A percentile compares a stretch with the other conserved stretches of the same genome.
Conservation (phyloP, 2,888 invertebrate species). For the Eupithecia pulchellata region DNA sequence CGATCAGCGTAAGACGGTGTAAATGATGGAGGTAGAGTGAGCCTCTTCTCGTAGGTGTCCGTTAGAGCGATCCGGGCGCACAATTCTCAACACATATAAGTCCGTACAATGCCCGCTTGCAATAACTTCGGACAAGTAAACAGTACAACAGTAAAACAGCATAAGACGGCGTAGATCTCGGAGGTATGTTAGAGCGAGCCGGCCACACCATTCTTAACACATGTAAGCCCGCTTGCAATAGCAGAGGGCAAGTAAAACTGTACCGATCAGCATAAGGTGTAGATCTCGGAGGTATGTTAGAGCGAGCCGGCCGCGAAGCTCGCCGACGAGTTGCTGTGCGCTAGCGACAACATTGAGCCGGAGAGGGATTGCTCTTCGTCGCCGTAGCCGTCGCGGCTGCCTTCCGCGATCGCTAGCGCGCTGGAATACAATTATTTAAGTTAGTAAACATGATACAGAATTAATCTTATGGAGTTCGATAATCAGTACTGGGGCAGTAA, state of each 20-base stretch:
- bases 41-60: conserved; percentile 22
- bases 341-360: conserved; percentile 97
- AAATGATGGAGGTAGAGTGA: conserved; percentile 11
- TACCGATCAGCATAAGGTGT: conserved; percentile 21
- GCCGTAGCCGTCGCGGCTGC: conserved; percentile 94
- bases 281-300: conserved; percentile 63
- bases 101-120: neutral
- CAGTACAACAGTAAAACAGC: no score
- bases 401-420: conserved; percentile 96
- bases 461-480: no score
- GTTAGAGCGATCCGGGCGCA: conserved; percentile 15
- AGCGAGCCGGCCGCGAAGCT: conserved; percentile 94
- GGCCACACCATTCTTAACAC: no score
- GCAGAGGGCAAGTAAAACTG: conserved; percentile 24
- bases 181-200: no score
- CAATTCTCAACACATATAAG: neutral
- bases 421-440: conserved; percentile 74
- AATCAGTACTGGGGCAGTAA: no score
- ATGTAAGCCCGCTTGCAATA: no score
- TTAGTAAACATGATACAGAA: neutral
- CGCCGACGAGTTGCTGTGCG: conserved; percentile 97
- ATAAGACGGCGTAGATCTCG: no score
- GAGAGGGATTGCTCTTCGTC: conserved; percentile 96
- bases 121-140: neutral
- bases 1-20: conserved; percentile 15